Conservation (phyloP, 2,113 vertebrate genomes). For the Alectura lathami region DNA sequence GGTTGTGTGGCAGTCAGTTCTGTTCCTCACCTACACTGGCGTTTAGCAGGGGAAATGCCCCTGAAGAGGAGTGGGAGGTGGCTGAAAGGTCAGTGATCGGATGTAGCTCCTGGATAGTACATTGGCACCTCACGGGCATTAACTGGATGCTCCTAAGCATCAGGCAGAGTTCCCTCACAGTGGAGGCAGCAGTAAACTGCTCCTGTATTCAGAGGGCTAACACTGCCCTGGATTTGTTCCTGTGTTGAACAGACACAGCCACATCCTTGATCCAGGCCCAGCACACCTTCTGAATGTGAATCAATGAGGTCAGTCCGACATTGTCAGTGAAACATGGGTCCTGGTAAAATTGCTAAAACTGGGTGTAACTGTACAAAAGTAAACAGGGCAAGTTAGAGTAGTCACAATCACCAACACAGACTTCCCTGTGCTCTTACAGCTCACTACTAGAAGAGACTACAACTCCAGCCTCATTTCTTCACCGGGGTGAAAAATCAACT, state of each 20-base stretch:
- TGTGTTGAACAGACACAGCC: neutral
- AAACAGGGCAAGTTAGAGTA: neutral
- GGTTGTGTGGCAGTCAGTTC: neutral
- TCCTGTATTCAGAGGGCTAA: neutral
- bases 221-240: neutral
- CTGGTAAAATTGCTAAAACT: neutral
- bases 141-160: neutral
- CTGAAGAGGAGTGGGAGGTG: neutral
- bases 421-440: neutral
- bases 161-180: neutral
- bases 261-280: neutral
- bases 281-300: fast-evolving
- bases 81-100: neutral
- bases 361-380: neutral
- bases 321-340: neutral
- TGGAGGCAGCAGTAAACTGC: neutral
- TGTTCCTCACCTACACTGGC: neutral
- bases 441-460: neutral
- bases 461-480: neutral
- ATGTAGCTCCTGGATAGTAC: neutral
- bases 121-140: neutral
- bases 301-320: neutral
- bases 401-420: neutral
- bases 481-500: neutral
- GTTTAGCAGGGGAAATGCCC: neutral